phyloP scores from a whole-genome alignment of 35 echinoderm and acorn worm genomes.

The Lytechinus pictus region DNA sequence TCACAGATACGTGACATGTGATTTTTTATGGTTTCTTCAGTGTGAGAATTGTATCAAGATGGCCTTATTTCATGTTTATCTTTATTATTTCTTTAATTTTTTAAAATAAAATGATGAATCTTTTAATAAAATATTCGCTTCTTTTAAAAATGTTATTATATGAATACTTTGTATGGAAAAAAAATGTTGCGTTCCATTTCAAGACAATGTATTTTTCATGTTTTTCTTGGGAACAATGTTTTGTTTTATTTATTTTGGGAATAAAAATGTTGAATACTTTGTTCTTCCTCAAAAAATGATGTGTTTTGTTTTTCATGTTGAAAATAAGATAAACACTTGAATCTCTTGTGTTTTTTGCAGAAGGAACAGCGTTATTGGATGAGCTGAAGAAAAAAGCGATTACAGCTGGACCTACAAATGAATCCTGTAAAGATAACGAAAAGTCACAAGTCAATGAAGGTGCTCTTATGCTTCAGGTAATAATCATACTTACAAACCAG shows the following conservation, averaged over 20 bases:
- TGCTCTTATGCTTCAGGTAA: slow-evolving; percentile 85
- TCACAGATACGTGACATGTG: neutral
- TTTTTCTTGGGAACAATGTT: too few species aligned
- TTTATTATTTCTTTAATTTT: neutral
- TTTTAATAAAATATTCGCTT: too few species aligned
- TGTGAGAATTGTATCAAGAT: neutral
- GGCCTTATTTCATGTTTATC: neutral
- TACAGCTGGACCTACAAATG: slow-evolving; percentile 50
- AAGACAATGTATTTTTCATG: neutral
- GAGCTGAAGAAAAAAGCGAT: slow-evolving; percentile 76
- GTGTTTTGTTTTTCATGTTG: too few species aligned
- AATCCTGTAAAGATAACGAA: slow-evolving; percentile 13
- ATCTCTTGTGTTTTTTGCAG: slow-evolving; percentile 46
- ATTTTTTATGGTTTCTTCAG: neutral
- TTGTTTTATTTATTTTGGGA: too few species aligned
- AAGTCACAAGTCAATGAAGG: slow-evolving; percentile 69
- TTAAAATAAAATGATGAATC: too few species aligned
- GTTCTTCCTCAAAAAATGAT: too few species aligned
- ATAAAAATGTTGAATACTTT: too few species aligned
- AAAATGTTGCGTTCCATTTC: too few species aligned
- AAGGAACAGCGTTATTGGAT: slow-evolving; percentile 78
- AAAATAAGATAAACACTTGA: too few species aligned
- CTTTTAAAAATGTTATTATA: too few species aligned
- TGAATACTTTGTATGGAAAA: too few species aligned
- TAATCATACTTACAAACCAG: too few species aligned